Evolutionary conservation across 2,888 invertebrate genomes (phyloP).

Genomic region (Drosophila macrothrix): DNA sequence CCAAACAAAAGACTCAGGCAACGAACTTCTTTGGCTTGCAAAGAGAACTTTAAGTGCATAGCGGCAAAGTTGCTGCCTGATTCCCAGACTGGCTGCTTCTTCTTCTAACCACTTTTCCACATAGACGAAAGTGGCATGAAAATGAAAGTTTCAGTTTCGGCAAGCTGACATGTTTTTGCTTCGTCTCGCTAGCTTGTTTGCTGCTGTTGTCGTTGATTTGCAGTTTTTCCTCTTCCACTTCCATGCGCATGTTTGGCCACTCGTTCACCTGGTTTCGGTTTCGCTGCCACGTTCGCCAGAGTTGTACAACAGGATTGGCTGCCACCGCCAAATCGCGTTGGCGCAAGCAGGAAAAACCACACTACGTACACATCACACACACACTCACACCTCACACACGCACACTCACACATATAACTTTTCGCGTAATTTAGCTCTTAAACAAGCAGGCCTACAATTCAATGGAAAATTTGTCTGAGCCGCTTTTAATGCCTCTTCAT

Average conservation of each 20-base stretch:
- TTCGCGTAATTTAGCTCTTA: constrained; percentile 52
- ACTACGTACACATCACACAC: constrained; percentile 35
- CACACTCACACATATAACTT: constrained; percentile 34
- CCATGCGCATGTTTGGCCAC: constrained; percentile 60
- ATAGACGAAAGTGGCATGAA: constrained; percentile 61
- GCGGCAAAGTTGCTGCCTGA: constrained; percentile 13
- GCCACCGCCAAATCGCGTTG: constrained; percentile 65
- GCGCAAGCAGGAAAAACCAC: constrained; percentile 73
- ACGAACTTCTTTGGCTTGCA: constrained; percentile 56
- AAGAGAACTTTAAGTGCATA: constrained; percentile 27
- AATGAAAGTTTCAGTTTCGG: constrained; percentile 74
- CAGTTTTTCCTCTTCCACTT: constrained; percentile 58
- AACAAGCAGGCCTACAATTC: constrained; percentile 28
- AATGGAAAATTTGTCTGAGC: constrained; percentile 32
- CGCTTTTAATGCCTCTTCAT: constrained; percentile 35
- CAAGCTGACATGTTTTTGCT: constrained; percentile 69
- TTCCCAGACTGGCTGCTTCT: constrained; percentile 1
- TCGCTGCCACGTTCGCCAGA: constrained; percentile 54
- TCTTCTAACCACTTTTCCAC: constrained; percentile 56
- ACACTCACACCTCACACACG: constrained; percentile 15
- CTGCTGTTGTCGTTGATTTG: constrained; percentile 24
- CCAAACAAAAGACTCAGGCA: constrained; percentile 73
- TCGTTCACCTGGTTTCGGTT: constrained; percentile 77
- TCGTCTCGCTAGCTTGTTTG: constrained; percentile 23
- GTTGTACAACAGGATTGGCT: constrained; percentile 71